phyloP scores from a whole-genome alignment of 64 coral and sea anemone species.

The Cladopsammia gracilis region DNA sequence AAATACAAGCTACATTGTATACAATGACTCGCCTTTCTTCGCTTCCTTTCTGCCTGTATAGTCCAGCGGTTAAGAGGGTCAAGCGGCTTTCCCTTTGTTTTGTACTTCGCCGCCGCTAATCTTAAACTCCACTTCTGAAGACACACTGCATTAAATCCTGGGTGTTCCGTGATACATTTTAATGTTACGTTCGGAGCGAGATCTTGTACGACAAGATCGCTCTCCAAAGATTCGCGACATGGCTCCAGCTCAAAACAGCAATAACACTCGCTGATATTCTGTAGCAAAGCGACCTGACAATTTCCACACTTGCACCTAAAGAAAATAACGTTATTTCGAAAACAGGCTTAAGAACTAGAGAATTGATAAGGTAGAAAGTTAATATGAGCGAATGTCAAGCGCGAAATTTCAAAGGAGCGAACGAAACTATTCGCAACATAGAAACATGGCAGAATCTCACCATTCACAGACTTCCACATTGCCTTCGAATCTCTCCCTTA shows the following conservation, averaged over 20 bases:
- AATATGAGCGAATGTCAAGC: too few relatives aligned
- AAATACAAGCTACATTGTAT: too few relatives aligned
- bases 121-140: too few relatives aligned
- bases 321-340: background rate
- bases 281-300: slow-evolving; percentile 9
- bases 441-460: background rate
- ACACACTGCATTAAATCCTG: too few relatives aligned
- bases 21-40: too few relatives aligned
- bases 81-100: too few relatives aligned
- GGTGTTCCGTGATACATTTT: too few relatives aligned
- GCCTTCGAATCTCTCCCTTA: slow-evolving; percentile 34
- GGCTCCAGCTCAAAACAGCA: slow-evolving; percentile 59
- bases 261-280: slow-evolving; percentile 60
- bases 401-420: too few relatives aligned
- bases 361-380: background rate
- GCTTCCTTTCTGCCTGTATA: too few relatives aligned
- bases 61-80: too few relatives aligned
- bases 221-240: slow-evolving; percentile 45
- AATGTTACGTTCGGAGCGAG: background rate
- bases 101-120: too few relatives aligned
- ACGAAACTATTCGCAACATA: too few relatives aligned
- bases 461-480: slow-evolving; percentile 30
- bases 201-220: slow-evolving; percentile 58
- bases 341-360: background rate
- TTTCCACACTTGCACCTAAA: slow-evolving; percentile 72